Evolutionary conservation across 2,888 invertebrate genomes (phyloP).

Genomic region (Dasysyrphus albostriatus): DNA sequence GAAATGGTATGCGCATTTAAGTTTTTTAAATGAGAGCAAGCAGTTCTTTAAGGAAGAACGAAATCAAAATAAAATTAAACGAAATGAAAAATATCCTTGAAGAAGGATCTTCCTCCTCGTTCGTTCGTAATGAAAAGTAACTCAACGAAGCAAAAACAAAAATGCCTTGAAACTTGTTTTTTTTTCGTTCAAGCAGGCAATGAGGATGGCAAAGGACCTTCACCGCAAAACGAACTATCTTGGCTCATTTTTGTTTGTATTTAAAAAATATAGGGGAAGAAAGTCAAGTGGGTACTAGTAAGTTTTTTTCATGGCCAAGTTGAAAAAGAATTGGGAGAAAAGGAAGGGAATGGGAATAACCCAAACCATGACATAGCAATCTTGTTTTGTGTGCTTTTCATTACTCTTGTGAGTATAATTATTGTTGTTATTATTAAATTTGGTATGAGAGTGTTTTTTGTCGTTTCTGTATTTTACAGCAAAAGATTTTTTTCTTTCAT

Average conservation of each 20-base stretch:
- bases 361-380: conserved; percentile 25
- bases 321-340: conserved; percentile 5
- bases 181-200: conserved; percentile 30
- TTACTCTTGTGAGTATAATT: conserved; percentile 61
- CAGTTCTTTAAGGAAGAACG: conserved; percentile 11
- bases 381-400: conserved; percentile 63
- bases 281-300: conserved; percentile 64
- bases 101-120: conserved; percentile 54
- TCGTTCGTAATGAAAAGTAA: conserved; percentile 52
- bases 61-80: conserved; percentile 22
- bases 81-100: conserved; percentile 60
- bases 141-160: conserved; percentile 44
- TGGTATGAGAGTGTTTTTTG: conserved; percentile 41
- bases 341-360: neutral
- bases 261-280: conserved; percentile 14
- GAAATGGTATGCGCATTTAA: conserved; percentile 60
- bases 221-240: conserved; percentile 69
- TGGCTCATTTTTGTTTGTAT: conserved; percentile 25
- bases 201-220: conserved; percentile 61
- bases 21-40: conserved; percentile 42
- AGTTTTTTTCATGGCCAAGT: conserved; percentile 33
- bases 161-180: conserved; percentile 62
- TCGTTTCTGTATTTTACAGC: neutral
- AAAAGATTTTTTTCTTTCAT: conserved; percentile 1
- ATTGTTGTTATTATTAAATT: conserved; percentile 71